Base-by-base conservation (phyloP, 2,888 invertebrate species). In the Anarsia innoxiella region DNA sequence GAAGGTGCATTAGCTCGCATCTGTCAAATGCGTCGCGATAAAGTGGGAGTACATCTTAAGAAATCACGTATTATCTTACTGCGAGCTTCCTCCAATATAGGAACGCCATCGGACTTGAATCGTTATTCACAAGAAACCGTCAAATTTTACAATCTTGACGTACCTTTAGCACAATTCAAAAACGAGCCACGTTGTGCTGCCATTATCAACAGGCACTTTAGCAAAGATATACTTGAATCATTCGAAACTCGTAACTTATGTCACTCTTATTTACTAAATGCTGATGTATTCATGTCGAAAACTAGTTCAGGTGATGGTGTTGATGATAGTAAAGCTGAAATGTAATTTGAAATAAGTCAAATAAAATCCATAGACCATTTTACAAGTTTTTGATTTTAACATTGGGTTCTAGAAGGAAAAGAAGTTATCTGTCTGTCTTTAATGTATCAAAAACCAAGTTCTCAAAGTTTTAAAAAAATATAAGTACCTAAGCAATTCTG, bases 161-260 rank as follows among this genome's bases (percentile, higher is more conserved):
- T 52, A 1, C 53, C 60, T 0, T 42, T 67, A 3, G 42, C 51
- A 0, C 37, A 45, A 4, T 44, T 53, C 1, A 16, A 55, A 1
- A 31, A 44, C 5, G 66, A 72, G 23, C 35, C 62, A 2, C 49
- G 50, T 3, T 63, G 60, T 23, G 34, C 65, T 0, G 51, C 57
- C 1, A 49, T 66, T n/a, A 44, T 72, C 5, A 70, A 71, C 37
- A 36, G 41, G 14, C 53, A 65, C 37, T 46, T 72, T 2, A 49
- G 53, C n/a, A 19, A 48, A 0, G 52, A 55, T 1, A 42, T 62
- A 2, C 30, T 54, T 1, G 41, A 54, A n/a, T 40, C 36, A 0
- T 68, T 53, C 14, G 42, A 53, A 2, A 41, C 46, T 1, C 54
- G 37, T 19, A 66, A 66, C 32, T 45, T 55, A 1, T 68, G 68